Conservation (phyloP, 1,140 invertebrate genomes). For the Drosophila kikkawai region DNA sequence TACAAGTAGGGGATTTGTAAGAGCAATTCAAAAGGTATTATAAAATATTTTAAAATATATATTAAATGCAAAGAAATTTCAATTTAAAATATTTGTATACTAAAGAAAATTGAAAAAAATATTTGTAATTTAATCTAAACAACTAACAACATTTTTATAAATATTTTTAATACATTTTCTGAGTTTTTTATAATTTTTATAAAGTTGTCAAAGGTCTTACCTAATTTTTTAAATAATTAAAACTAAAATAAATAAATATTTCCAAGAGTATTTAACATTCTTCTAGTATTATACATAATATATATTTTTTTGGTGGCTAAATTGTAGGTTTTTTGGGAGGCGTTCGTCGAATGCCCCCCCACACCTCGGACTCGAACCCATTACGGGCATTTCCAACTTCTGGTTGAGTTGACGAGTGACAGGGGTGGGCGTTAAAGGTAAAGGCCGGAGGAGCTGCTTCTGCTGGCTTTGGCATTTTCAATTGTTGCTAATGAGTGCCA, state of each 20-base stretch:
- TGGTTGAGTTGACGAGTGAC: conserved; percentile 54
- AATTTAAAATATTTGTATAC: no score
- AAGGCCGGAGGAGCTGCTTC: conserved; percentile 30
- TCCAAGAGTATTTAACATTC: conserved; percentile 2
- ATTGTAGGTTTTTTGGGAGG: conserved; percentile 1
- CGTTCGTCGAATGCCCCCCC: conserved; percentile 24
- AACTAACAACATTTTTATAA: no score
- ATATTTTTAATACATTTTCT: no score
- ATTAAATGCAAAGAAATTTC: no score
- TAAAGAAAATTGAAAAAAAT: no score
- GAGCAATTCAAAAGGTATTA: background rate
- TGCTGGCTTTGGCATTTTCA: conserved; percentile 72
- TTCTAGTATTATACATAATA: background rate
- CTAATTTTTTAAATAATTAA: no score
- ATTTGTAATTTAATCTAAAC: no score
- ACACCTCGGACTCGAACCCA: conserved; percentile 21
- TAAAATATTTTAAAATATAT: background rate
- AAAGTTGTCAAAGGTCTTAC: no score
- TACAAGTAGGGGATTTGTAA: background rate
- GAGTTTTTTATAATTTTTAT: no score
- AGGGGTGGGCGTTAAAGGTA: background rate
- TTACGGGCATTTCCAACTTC: conserved; percentile 64
- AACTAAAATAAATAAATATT: background rate
- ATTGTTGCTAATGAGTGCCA: conserved; percentile 83
- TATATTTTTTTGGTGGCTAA: conserved; percentile 2